phyloP scores from a whole-genome alignment of 2,797 vertebrate genomes.

The Synaphobranchus kaupii region DNA sequence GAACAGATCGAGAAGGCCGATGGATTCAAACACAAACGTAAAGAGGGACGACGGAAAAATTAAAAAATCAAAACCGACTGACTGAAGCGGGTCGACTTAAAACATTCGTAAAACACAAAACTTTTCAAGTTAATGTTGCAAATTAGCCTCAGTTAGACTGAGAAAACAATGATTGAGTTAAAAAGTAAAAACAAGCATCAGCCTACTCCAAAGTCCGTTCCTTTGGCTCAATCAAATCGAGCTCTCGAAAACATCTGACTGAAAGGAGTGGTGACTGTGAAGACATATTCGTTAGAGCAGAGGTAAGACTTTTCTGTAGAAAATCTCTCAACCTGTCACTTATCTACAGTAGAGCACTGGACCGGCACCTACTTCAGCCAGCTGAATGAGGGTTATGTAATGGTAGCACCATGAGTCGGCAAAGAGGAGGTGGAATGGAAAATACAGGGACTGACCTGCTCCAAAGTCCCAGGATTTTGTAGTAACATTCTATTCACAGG shows the following conservation, averaged over 20 bases:
- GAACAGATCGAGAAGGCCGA: conserved; percentile 50
- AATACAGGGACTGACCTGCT: conserved; percentile 84
- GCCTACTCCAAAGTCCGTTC: conserved; percentile 73
- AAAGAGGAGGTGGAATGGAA: conserved; percentile 82
- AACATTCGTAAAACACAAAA: conserved; percentile 68
- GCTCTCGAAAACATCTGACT: conserved; percentile 68
- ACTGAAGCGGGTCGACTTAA: conserved; percentile 64
- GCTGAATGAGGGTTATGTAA: conserved; percentile 87
- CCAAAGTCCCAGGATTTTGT: conserved; percentile 85
- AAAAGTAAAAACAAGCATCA: conserved; percentile 63
- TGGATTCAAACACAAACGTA: conserved; percentile 20
- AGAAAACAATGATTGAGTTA: conserved; percentile 63
- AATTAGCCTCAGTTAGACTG: conserved; percentile 94
- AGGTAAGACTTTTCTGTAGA: conserved; percentile 85
- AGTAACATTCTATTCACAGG: conserved; percentile 97
- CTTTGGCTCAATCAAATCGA: conserved; percentile 73
- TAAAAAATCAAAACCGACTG: conserved; percentile 43
- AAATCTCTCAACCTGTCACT: conserved; percentile 73
- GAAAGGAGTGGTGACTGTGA: conserved; percentile 73
- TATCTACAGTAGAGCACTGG: conserved; percentile 60
- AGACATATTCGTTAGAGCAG: conserved; percentile 78
- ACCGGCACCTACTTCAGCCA: conserved; percentile 84
- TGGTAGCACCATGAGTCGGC: conserved; percentile 95
- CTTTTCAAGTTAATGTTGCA: conserved; percentile 76
- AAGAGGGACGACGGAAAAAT: conserved; percentile 28